A percentile compares a stretch with the other conserved stretches of the same genome.
phyloP scores from a whole-genome alignment of 2,888 invertebrate species.

The Cyclophora punctaria region DNA sequence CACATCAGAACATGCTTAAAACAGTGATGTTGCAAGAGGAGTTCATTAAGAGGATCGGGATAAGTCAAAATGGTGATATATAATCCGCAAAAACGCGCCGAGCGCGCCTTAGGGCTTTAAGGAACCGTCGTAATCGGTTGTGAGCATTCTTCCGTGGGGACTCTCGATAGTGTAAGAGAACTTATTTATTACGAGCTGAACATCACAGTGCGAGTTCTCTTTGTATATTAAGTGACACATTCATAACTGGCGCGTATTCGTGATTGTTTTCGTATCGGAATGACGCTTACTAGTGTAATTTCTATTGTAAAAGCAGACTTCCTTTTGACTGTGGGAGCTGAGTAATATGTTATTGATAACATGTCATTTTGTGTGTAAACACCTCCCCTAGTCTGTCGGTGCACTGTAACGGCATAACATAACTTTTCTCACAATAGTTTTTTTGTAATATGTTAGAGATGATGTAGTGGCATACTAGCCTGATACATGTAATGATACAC shows the following conservation, averaged over 20 bases:
- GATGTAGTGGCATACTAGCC: too few species aligned
- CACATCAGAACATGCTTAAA: constrained; percentile 67
- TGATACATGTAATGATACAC: too few species aligned
- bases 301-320: constrained; percentile 21
- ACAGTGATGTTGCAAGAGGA: constrained; percentile 72
- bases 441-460: neutral
- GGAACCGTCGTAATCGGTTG: constrained; percentile 71
- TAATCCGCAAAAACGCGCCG: constrained; percentile 70
- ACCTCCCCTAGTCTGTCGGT: neutral
- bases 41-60: constrained; percentile 70
- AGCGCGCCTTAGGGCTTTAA: constrained; percentile 68
- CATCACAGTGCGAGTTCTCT: constrained; percentile 58
- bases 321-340: neutral
- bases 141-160: constrained; percentile 68
- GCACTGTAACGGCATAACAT: too few species aligned
- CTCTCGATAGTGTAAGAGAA: constrained; percentile 63
- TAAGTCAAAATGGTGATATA: constrained; percentile 72
- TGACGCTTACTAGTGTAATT: constrained; percentile 59
- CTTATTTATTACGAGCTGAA: constrained; percentile 64
- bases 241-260: constrained; percentile 36
- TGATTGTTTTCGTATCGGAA: constrained; percentile 45
- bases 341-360: too few species aligned
- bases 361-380: constrained; percentile 1
- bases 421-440: too few species aligned
- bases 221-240: constrained; percentile 41